Conservation (phyloP, 2,797 vertebrate genomes). For the Sebastes umbrosus region DNA sequence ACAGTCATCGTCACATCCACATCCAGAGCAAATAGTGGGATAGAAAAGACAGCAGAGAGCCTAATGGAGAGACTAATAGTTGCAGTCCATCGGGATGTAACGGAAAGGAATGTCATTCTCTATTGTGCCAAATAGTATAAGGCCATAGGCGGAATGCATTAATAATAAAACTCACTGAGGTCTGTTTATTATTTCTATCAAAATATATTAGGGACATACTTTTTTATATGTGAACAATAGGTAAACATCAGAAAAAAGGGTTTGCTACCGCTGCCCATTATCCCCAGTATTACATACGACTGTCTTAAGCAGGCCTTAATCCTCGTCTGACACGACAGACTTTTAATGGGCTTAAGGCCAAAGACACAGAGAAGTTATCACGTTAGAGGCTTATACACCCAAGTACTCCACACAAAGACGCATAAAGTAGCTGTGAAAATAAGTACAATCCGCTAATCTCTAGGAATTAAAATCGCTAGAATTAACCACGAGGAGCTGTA, state of each 20-base stretch:
- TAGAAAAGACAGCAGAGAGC: constrained; percentile 23
- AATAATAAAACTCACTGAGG: background rate
- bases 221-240: constrained; percentile 1
- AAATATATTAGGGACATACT: background rate
- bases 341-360: constrained; percentile 84
- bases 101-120: constrained; percentile 14
- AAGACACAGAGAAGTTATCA: constrained; percentile 82
- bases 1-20: constrained; percentile 58
- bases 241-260: constrained; percentile 22
- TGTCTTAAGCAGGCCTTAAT: constrained; percentile 77
- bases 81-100: constrained; percentile 27
- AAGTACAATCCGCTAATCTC: constrained; percentile 69
- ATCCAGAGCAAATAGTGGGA: constrained; percentile 44
- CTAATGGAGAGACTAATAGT: constrained; percentile 31
- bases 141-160: background rate
- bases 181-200: background rate
- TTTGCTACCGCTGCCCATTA: constrained; percentile 50
- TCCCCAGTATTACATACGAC: constrained; percentile 55
- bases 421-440: constrained; percentile 73
- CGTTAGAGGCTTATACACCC: constrained; percentile 75
- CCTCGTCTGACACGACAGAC: constrained; percentile 82
- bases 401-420: constrained; percentile 77
- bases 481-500: constrained; percentile 37
- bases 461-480: constrained; percentile 52
- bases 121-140: background rate